Evolutionary conservation across 37 sponge, comb jelly and placozoan species (phyloP).

Genomic region (Corticium candelabrum): DNA sequence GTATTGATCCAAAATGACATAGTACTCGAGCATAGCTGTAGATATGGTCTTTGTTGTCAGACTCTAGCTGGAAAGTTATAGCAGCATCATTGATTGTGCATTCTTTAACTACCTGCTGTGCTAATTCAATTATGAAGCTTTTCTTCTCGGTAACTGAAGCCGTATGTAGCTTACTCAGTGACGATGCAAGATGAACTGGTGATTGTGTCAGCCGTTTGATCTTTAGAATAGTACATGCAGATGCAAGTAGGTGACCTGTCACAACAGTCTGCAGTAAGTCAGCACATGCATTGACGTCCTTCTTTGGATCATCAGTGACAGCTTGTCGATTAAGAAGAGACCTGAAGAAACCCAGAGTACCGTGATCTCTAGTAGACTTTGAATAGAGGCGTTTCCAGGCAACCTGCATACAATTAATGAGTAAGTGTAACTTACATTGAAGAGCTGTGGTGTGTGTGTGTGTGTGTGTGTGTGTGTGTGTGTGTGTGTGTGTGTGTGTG

Average conservation of each 20-base stretch:
- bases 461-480: no score
- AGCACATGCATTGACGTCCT: constrained; percentile 18
- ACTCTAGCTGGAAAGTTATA: background rate
- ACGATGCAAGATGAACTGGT: background rate
- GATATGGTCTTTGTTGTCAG: constrained; percentile 7
- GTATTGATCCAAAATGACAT: constrained; percentile 22
- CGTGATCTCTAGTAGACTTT: constrained; percentile 11
- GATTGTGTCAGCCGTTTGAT: background rate
- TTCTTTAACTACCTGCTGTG: constrained; percentile 7
- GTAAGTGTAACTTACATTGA: no score
- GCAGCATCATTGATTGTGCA: constrained; percentile 9
- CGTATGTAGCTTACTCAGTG: background rate
- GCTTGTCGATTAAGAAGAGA: constrained; percentile 9
- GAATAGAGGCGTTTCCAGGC: constrained; percentile 21
- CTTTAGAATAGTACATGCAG: constrained; percentile 14
- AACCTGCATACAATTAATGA: constrained; percentile 6
- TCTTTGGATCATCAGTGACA: constrained; percentile 19
- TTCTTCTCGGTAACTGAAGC: background rate
- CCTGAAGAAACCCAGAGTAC: constrained; percentile 17
- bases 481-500: no score
- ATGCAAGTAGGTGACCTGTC: constrained; percentile 18
- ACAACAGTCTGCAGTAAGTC: constrained; percentile 13
- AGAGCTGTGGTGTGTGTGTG: no score
- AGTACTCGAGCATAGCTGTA: constrained; percentile 30
- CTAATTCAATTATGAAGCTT: constrained; percentile 3